Evolutionary conservation across 1,140 invertebrate species (phyloP), one percentile per base, ranked within the genome.

Genomic region (Drosophila equinoxialis): DNA sequence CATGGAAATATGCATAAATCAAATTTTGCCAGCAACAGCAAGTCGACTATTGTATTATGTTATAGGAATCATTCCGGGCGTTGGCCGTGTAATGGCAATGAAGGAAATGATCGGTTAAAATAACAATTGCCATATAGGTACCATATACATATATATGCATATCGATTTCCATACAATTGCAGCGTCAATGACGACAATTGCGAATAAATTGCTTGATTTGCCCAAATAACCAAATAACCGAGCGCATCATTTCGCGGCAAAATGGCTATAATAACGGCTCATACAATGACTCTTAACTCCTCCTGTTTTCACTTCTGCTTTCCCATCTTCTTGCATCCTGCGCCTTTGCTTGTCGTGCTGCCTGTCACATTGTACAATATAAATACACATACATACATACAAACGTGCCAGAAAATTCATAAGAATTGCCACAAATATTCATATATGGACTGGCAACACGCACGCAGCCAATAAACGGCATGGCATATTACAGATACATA

Each of bases 1-100:
- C 81, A 89, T 89, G 84, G 84, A 89, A 89, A 89, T 89, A 81
- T 89, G 84, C 84, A 89, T 89, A 89, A 89, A 89, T 89, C 84
- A 89, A 84, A 89, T 89, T 87, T 89, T 39, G 39, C 71, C 69
- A 71, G 62, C 65, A 55, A 79, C 74, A 65, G 67, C 67, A 62
- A 69, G 57, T 14, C 14, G 33, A 41, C 66, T 63, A 41, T 30
- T 45, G 39, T 41, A 13, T 37, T 41, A 11, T 13, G 37, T 14
- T 33, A 20, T 39, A 33, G 6, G 33, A 66, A 41, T 23, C 35
- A 62, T 59, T 61, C 42, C 66, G 60, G 62, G 58, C 62, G 55
- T 23, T 59, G 54, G 71, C 65, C 45, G 63, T 79, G 68, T 82
- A 86, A 86, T 82, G 76, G 72, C 69, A 79, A 68, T 67, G 64